Evolutionary conservation across 2,797 vertebrate species (phyloP), one percentile per base, ranked within the genome.

Genomic region (Dendrocincla tyrannina): DNA sequence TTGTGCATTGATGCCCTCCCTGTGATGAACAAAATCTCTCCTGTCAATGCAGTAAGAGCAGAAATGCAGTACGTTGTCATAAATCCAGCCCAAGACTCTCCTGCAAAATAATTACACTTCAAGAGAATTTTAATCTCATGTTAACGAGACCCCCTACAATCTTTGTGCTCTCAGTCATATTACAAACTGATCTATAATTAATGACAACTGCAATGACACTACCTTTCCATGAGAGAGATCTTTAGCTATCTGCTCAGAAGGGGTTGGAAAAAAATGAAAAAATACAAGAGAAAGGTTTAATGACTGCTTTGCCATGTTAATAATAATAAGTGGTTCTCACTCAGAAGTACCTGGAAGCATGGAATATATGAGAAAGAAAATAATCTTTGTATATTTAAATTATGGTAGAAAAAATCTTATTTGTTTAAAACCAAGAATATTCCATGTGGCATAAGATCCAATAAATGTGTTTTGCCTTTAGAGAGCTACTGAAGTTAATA

Each of bases 121-220:
- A 94, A 96, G 75, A 91, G 94, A 97, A 91, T 94, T 95, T 96
- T 96, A 96, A 97, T 97, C 94, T 96, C 87, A 37, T 92, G 77
- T 92, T 97, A 98, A 97, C 41, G 63, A 97, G 96, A 95, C 89
- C 91, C 94, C 95, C 96, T 96, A 72, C 91, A 91, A 93, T 96
- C 96, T 91, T 96, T 77, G 84, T 84, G 72, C 92, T 93, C 96
- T 96, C 92, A 92, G 94, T 95, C 95, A 89, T 96, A 95, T 97
- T 97, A 96, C 80, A 93, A 96, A 90, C 94, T 97, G 96, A 97
- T 97, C 95, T 97, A 97, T 97, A 97, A 96, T 97, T 97, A 97
- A 97, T 97, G 97, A 95, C 93, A 80, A 91, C 88, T 76, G 62
- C 89, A 96, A 96, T 85, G 82, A 85, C 78, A 63, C 88, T 93